Evolutionary conservation across 2,888 invertebrate genomes (phyloP).

Genomic region (Drosophila conformis): DNA sequence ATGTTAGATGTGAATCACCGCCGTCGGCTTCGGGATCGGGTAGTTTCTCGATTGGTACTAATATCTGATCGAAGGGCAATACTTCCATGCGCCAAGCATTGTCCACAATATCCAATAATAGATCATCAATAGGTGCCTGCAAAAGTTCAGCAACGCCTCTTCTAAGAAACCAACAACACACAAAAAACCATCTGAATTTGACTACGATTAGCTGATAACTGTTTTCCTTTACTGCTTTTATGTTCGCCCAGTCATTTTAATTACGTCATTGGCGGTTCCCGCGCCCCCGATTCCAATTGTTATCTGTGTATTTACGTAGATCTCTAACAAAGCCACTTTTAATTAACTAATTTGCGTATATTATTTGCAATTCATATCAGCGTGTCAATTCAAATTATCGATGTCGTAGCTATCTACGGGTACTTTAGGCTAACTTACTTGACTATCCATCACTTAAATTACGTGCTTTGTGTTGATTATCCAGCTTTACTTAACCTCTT

Average conservation of each 20-base stretch:
- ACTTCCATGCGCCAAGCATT: conserved; percentile 94
- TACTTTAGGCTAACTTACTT: conserved; percentile 64
- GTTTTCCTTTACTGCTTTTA: background rate
- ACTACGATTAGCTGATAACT: conserved; percentile 26
- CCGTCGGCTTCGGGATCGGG: conserved; percentile 97
- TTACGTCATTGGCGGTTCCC: conserved; percentile 57
- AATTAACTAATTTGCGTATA: conserved; percentile 45
- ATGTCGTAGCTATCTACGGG: background rate
- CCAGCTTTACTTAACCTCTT: conserved; percentile 33
- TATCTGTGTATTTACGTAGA: conserved; percentile 36
- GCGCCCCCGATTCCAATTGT: conserved; percentile 28
- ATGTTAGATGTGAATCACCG: conserved; percentile 94
- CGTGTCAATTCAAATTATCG: background rate
- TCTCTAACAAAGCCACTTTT: conserved; percentile 60
- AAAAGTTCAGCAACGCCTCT: conserved; percentile 53
- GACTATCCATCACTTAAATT: conserved; percentile 82
- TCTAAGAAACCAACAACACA: conserved; percentile 6
- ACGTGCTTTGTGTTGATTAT: conserved; percentile 37
- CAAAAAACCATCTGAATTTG: conserved; percentile 4
- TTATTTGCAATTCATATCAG: conserved; percentile 22
- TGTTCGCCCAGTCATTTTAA: conserved; percentile 16
- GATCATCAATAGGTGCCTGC: conserved; percentile 83
- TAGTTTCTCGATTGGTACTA: conserved; percentile 93
- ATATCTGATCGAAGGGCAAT: conserved; percentile 93
- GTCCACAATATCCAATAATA: conserved; percentile 86